Percentiles rank a stretch among this genome's conserved stretches.
Evolutionary conservation across 2,797 vertebrate genomes (phyloP).

Genomic region (Enteromius radiatus): DNA sequence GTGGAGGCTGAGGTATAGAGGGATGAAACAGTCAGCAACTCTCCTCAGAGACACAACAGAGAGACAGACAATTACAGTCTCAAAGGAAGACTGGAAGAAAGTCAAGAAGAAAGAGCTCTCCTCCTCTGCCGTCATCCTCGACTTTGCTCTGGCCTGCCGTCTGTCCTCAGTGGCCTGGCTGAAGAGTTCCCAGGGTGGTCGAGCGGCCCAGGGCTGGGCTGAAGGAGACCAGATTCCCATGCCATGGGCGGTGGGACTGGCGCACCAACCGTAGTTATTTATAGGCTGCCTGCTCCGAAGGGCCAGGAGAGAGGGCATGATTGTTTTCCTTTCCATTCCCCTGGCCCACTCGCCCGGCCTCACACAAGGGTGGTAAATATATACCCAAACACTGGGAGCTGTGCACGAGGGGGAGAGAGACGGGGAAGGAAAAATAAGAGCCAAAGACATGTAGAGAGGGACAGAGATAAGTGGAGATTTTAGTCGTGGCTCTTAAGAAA

Average conservation of each 20-base stretch:
- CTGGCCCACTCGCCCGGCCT: slow-evolving; percentile 81
- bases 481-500: neutral
- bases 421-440: neutral
- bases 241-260: slow-evolving; percentile 89
- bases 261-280: slow-evolving; percentile 90
- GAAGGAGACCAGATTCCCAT: slow-evolving; percentile 89
- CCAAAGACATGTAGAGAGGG: neutral
- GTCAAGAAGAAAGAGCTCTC: slow-evolving; percentile 63
- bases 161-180: slow-evolving; percentile 50
- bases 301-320: slow-evolving; percentile 87
- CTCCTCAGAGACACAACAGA: slow-evolving; percentile 60
- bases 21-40: slow-evolving; percentile 69
- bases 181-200: slow-evolving; percentile 75
- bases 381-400: slow-evolving; percentile 80
- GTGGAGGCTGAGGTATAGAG: slow-evolving; percentile 45
- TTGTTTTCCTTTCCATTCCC: slow-evolving; percentile 98
- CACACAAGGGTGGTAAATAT: slow-evolving; percentile 84
- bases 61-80: slow-evolving; percentile 53
- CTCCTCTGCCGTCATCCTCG: slow-evolving; percentile 18
- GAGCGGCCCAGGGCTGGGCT: slow-evolving; percentile 67
- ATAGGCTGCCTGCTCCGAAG: slow-evolving; percentile 85
- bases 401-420: slow-evolving; percentile 56
- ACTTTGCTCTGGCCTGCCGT: slow-evolving; percentile 40
- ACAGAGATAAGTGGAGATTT: neutral
- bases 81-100: slow-evolving; percentile 58